Evolutionary conservation across 92 coral and sea anemone species (phyloP).

Genomic region (Scolanthus callimorphus): DNA sequence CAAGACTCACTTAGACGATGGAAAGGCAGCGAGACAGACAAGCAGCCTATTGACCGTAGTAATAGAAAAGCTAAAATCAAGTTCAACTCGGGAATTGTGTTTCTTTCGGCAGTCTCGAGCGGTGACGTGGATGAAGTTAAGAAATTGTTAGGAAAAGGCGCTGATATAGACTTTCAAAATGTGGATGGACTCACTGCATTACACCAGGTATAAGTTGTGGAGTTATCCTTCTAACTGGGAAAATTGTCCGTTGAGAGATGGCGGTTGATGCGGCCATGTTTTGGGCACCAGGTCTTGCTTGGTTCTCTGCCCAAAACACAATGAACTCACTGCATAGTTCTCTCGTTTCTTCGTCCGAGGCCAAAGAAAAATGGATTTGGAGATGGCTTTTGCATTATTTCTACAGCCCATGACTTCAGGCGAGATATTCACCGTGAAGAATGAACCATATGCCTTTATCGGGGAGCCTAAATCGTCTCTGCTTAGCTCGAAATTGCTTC

Average conservation of each 20-base stretch:
- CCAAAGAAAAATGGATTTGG: too few species aligned
- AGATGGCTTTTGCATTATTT: too few species aligned
- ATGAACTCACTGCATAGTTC: background rate
- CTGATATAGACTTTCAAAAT: constrained; percentile 98
- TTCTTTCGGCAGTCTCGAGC: constrained; percentile 99
- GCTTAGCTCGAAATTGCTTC: background rate
- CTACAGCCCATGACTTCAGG: too few species aligned
- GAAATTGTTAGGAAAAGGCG: constrained; percentile 94
- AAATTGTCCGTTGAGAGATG: constrained; percentile 47
- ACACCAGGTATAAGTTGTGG: constrained; percentile 90
- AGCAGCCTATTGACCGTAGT: constrained; percentile 84
- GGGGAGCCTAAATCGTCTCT: background rate
- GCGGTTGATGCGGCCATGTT: constrained; percentile 48
- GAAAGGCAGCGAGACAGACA: constrained; percentile 98
- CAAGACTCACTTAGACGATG: constrained; percentile 96
- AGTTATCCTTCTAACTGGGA: constrained; percentile 42
- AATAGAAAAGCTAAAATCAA: constrained; percentile 89
- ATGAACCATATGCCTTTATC: too few species aligned
- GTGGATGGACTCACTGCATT: constrained; percentile 99
- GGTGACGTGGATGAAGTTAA: constrained; percentile 99
- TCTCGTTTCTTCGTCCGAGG: background rate
- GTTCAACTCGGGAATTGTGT: constrained; percentile 94
- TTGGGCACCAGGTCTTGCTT: constrained; percentile 76
- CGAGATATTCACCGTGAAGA: too few species aligned
- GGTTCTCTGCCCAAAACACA: background rate